Conservation (phyloP, 2,888 invertebrate species). For the Cerceris ruficornis region DNA sequence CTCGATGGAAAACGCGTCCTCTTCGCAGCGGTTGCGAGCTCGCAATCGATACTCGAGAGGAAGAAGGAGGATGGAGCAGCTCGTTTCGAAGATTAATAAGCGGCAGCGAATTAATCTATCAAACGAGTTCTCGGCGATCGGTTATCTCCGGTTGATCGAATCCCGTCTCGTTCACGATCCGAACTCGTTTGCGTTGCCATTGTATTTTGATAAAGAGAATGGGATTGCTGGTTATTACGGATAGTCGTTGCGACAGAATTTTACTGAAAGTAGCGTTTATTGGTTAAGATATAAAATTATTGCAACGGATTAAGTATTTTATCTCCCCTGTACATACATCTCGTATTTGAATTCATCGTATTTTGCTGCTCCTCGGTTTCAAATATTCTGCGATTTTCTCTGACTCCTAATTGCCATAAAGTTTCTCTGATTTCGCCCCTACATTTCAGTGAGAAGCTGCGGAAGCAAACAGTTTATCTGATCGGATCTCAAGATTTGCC, state of each 20-base stretch:
- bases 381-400: no score
- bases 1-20: background rate
- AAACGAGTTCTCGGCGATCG: constrained; percentile 10
- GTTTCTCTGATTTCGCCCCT: no score
- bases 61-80: constrained; percentile 17
- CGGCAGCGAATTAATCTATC: constrained; percentile 30
- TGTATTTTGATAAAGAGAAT: background rate
- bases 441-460: no score
- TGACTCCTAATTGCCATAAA: no score
- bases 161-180: constrained; percentile 18
- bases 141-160: constrained; percentile 24
- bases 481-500: no score
- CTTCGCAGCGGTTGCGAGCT: constrained; percentile 4
- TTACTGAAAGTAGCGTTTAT: background rate
- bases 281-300: background rate
- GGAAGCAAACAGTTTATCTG: no score
- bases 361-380: no score
- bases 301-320: background rate
- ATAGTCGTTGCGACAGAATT: background rate
- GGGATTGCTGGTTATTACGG: background rate
- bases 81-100: constrained; percentile 22
- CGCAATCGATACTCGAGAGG: constrained; percentile 8
- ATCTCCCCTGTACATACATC: background rate
- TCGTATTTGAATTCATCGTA: background rate
- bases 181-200: background rate